phyloP scores from a whole-genome alignment of 2,797 vertebrate genomes.

The Brachyalestes nurse region DNA sequence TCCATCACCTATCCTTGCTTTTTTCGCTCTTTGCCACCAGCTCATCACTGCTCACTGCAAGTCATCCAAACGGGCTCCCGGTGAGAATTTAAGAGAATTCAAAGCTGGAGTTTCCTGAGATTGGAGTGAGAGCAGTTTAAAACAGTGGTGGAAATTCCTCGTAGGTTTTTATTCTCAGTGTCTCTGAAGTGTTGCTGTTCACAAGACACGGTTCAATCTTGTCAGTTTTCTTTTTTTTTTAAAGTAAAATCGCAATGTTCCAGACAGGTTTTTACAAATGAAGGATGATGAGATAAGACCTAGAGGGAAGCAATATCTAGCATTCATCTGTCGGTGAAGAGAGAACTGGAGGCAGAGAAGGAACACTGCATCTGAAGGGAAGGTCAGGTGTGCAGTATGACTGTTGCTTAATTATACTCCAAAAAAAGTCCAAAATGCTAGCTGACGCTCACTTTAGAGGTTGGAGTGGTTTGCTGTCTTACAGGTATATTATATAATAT shows the following conservation, averaged over 20 bases:
- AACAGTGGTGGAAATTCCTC: background rate
- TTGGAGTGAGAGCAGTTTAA: background rate
- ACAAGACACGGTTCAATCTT: background rate
- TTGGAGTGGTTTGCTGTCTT: too few species aligned
- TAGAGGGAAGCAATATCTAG: background rate
- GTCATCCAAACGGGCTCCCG: background rate
- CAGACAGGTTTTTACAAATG: background rate
- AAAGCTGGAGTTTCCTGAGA: background rate
- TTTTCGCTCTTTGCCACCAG: background rate
- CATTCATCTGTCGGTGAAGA: constrained; percentile 17
- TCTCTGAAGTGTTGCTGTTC: background rate
- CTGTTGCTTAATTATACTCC: background rate
- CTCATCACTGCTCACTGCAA: background rate
- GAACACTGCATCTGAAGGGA: background rate
- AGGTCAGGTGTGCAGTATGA: background rate
- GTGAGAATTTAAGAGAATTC: constrained; percentile 4
- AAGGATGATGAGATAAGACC: constrained; percentile 3
- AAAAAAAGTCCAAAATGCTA: background rate
- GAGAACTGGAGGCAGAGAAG: background rate
- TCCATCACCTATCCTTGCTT: background rate
- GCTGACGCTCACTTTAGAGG: too few species aligned
- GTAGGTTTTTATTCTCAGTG: background rate
- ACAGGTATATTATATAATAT: too few species aligned
- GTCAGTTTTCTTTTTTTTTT: background rate
- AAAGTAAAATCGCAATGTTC: background rate